Evolutionary conservation across 2,888 invertebrate species (phyloP), one percentile per base, ranked within the genome.

Genomic region (Beris morrisii): DNA sequence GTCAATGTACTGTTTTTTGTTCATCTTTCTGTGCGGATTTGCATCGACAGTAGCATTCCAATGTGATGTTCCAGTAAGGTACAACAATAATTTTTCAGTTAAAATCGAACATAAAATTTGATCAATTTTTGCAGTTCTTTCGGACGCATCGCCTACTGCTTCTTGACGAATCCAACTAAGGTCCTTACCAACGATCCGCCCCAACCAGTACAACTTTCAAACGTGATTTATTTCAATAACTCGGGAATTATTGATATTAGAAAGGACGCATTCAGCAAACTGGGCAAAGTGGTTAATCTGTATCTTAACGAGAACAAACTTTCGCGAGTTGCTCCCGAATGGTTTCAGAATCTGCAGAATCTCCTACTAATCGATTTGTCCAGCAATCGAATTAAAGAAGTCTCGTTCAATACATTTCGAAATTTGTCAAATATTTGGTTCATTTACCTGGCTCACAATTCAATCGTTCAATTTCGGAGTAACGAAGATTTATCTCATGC

Each of bases 251-350:
- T 28, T 1, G 30, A 61, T 50, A 32, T 52, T n/a, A 38, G 43
- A 4, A 4, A 15, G 3, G 31, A 32, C 4, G 61, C 43, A 5
- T 22, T 61, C 12, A 15, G 38, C 13, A 12, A 12, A 3, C 22
- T 61, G 30, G 4, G 15, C 11, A 50, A 32, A 3, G 7, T 61
- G 3, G 11, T 38, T 7, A 4, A 52, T 7, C 22, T 61, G 38
- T 32, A 61, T 32, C 22, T 61, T 11, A 28, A 61, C 12, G 15
- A 50, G 15, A 61, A 61, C 13, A 38, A 52, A 7, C 38, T 61
- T 12, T n/a, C 32, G 7, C 32, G 5, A 28, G 13, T 61, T 11
- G 9, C 6, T 12, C 43, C 32, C 32, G 12, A 32, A 22, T 61
- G 50, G 61, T 61, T 61, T 22, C 4, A 12, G 4, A 52, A 52